phyloP scores from a whole-genome alignment of 2,113 vertebrate genomes.

The Callorhinus ursinus region DNA sequence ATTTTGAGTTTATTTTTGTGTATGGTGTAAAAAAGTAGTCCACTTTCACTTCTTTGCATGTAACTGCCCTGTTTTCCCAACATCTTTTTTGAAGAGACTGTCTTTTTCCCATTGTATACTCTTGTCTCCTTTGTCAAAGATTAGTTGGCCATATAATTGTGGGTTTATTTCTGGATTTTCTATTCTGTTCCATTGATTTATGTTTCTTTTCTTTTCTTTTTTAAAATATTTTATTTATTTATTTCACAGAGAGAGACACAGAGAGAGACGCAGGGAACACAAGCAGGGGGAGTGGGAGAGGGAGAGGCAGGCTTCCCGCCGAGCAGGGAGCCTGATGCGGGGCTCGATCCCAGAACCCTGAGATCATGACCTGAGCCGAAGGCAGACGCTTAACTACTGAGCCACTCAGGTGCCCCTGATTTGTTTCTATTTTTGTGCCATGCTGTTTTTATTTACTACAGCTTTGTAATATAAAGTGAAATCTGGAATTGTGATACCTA shows the following conservation, averaged over 20 bases:
- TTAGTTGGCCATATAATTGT: neutral
- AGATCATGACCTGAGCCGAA: too few relatives aligned
- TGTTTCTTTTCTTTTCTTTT: neutral
- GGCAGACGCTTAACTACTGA: too few relatives aligned
- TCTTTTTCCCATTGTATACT: neutral
- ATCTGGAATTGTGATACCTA: neutral
- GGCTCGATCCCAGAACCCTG: too few relatives aligned
- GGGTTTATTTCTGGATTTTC: neutral
- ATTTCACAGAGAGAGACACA: too few relatives aligned
- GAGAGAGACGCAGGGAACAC: too few relatives aligned
- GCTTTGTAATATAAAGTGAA: neutral
- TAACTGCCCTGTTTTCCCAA: neutral
- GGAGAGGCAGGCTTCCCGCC: too few relatives aligned
- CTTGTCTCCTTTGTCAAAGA: neutral
- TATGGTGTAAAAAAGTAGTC: neutral
- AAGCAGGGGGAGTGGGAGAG: too few relatives aligned
- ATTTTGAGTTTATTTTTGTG: neutral
- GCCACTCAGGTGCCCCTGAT: too few relatives aligned
- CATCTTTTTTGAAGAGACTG: neutral
- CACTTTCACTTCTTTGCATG: neutral
- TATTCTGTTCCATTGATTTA: neutral
- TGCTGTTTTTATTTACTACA: neutral
- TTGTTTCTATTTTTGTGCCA: neutral
- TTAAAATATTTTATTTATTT: too few relatives aligned
- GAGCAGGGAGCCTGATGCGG: too few relatives aligned